Conservation (phyloP, 1,140 invertebrate species). For the Aphidius gifuensis region DNA sequence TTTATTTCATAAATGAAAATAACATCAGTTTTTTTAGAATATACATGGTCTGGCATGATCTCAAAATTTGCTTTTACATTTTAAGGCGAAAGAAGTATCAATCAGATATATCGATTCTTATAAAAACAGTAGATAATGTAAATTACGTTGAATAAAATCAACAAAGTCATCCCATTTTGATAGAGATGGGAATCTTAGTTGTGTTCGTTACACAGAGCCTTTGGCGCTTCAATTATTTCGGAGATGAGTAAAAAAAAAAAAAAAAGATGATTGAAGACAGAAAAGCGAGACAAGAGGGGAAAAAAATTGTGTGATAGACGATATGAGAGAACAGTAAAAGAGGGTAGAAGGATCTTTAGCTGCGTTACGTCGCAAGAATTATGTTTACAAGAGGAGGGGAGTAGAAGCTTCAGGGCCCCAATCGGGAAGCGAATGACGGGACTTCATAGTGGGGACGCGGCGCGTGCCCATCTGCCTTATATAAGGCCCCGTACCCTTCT, state of each 20-base stretch:
- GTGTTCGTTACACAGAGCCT: constrained; percentile 38
- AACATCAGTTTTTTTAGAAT: too few species aligned
- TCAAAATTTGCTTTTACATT: too few species aligned
- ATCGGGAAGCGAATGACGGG: constrained; percentile 29
- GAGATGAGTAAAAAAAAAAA: constrained; percentile 27
- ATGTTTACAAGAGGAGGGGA: constrained; percentile 27
- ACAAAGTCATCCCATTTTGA: constrained; percentile 3
- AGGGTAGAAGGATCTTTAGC: constrained; percentile 5
- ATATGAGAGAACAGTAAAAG: neutral
- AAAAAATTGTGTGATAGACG: neutral
- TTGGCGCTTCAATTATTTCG: constrained; percentile 21
- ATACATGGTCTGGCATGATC: too few species aligned
- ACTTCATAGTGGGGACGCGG: constrained; percentile 42
- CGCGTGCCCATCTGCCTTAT: constrained; percentile 52
- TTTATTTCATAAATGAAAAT: too few species aligned
- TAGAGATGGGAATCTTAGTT: constrained; percentile 48
- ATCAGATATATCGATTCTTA: neutral
- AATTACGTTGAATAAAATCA: constrained; percentile 1
- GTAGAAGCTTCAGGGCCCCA: constrained; percentile 45
- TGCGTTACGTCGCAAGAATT: neutral
- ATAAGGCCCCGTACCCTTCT: constrained; percentile 53
- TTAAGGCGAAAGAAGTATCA: too few species aligned
- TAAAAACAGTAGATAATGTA: neutral
- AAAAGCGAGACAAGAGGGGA: constrained; percentile 15
- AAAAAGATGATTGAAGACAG: constrained; percentile 10